Evolutionary conservation across 1,140 invertebrate species (phyloP).

Genomic region (Diachasmimorpha longicaudata): DNA sequence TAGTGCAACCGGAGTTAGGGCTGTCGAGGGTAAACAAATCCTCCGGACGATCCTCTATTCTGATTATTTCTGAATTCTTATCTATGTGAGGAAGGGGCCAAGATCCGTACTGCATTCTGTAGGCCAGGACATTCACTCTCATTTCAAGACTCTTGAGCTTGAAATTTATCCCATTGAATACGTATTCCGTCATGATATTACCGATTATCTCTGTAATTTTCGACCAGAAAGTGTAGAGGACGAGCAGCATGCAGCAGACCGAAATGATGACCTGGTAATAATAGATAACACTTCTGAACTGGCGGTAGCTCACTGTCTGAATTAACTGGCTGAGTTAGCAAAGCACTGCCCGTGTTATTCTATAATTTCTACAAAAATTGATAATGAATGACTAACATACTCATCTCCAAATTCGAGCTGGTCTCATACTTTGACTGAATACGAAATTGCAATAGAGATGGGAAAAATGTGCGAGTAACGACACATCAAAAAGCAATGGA

Average conservation of each 20-base stretch:
- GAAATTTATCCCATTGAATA: conserved; percentile 37
- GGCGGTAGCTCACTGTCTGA: too few species aligned
- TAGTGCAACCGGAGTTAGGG: background rate
- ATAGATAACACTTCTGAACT: background rate
- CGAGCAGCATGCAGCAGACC: conserved; percentile 30
- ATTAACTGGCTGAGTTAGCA: too few species aligned
- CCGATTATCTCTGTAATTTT: conserved; percentile 28
- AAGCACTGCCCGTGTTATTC: too few species aligned
- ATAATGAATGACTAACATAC: too few species aligned
- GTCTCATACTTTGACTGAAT: too few species aligned
- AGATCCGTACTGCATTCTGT: conserved; percentile 52
- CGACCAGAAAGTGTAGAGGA: conserved; percentile 36
- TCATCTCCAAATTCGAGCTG: too few species aligned
- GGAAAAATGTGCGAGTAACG: too few species aligned
- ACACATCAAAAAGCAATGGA: too few species aligned
- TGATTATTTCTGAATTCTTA: conserved; percentile 32
- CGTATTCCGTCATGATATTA: conserved; percentile 23
- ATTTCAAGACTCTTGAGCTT: conserved; percentile 50
- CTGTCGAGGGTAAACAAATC: background rate
- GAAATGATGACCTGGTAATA: conserved; percentile 36
- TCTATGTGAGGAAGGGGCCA: conserved; percentile 39
- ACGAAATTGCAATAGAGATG: too few species aligned
- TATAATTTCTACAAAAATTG: too few species aligned
- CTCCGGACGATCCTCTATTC: background rate
- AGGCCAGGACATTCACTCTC: conserved; percentile 49